Conservation (phyloP, 2,888 invertebrate genomes). For the Perithous albicinctus region DNA sequence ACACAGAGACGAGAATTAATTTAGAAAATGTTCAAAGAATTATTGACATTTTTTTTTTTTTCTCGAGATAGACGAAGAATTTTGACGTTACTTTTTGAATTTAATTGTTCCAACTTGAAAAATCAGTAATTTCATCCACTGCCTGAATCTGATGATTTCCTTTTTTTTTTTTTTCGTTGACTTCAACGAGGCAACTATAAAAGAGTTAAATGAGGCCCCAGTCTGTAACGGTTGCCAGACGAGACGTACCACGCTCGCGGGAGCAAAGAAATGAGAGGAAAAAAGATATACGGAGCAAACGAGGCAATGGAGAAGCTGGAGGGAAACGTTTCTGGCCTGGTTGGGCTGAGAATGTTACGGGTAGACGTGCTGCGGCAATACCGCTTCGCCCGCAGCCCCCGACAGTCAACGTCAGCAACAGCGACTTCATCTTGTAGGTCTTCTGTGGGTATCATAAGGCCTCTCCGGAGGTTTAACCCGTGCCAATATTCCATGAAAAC, state of each 20-base stretch:
- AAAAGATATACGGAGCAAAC: constrained; percentile 33
- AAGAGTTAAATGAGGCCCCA: constrained; percentile 55
- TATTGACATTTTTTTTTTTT: too few species aligned
- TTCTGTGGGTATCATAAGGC: constrained; percentile 81
- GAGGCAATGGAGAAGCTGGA: constrained; percentile 44
- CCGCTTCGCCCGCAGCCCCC: constrained; percentile 43
- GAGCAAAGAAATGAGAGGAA: constrained; percentile 17
- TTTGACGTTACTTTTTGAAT: too few species aligned
- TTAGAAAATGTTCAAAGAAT: too few species aligned
- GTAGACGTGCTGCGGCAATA: constrained; percentile 45
- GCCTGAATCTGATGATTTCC: too few species aligned
- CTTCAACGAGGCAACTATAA: background rate
- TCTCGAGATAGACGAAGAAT: too few species aligned
- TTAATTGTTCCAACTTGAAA: too few species aligned
- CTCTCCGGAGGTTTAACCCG: constrained; percentile 76
- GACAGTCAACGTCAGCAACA: constrained; percentile 52
- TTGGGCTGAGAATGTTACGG: constrained; percentile 45
- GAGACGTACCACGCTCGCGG: background rate
- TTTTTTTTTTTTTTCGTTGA: background rate
- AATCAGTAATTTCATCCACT: too few species aligned
- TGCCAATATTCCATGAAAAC: constrained; percentile 75
- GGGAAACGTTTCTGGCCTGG: constrained; percentile 50
- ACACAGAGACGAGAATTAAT: background rate
- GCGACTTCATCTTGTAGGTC: constrained; percentile 77
- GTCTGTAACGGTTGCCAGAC: background rate